Conservation (phyloP, 2,888 invertebrate species). For the Terebella lapidaria region DNA sequence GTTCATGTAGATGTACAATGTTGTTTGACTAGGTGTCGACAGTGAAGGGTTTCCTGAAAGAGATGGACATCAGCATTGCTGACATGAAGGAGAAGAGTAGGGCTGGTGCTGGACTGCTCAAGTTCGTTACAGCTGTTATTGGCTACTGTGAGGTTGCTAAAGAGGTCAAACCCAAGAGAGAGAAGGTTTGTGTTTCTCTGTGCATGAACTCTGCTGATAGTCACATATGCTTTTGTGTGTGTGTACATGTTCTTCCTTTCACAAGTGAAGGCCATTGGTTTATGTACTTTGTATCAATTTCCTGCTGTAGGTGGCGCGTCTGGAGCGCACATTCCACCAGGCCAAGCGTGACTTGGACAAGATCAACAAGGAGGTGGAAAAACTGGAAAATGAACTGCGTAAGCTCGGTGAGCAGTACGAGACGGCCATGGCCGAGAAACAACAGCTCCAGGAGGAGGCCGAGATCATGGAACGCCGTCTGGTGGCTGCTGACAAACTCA, state of each 20-base stretch:
- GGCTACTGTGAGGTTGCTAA: conserved; percentile 83
- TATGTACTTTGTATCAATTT: neutral
- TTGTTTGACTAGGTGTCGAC: too few relatives aligned
- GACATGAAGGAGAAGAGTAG: conserved; percentile 79
- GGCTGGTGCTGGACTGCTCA: conserved; percentile 79
- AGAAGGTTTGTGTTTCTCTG: conserved; percentile 59
- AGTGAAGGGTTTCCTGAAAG: conserved; percentile 47
- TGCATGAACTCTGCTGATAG: neutral
- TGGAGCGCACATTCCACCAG: conserved; percentile 64
- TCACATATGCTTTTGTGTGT: too few relatives aligned
- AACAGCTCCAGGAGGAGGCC: conserved; percentile 73
- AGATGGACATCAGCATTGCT: conserved; percentile 59
- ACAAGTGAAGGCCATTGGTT: too few relatives aligned
- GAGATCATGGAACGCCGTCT: conserved; percentile 74
- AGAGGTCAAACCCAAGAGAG: conserved; percentile 65
- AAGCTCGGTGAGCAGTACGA: conserved; percentile 72
- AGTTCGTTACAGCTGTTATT: conserved; percentile 79
- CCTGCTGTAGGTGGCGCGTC: conserved; percentile 61
- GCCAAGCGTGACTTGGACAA: conserved; percentile 64
- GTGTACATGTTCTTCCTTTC: too few relatives aligned
- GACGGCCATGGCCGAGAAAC: conserved; percentile 66
- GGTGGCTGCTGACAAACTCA: conserved; percentile 80
- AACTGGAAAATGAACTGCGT: conserved; percentile 67
- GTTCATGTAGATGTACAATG: too few relatives aligned
- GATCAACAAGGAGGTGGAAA: conserved; percentile 69